Evolutionary conservation across 2,113 vertebrate genomes (phyloP).

Genomic region (Ciconia maguari): DNA sequence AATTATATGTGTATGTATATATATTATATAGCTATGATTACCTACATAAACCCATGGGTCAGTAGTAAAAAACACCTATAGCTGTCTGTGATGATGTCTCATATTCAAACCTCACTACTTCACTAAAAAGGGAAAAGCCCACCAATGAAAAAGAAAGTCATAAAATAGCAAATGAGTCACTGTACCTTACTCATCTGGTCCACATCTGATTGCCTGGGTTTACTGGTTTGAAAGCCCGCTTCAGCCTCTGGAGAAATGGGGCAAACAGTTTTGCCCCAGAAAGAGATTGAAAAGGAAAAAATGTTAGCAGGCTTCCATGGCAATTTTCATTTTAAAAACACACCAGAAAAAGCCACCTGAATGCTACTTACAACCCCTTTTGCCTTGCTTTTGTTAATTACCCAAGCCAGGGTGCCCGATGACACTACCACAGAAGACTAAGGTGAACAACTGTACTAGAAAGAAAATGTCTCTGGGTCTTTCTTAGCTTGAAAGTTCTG

Average conservation of each 20-base stretch:
- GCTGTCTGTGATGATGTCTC: not conserved
- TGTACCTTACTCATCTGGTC: not conserved
- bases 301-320: not conserved
- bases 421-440: not conserved
- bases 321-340: not conserved
- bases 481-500: not conserved
- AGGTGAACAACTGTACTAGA: not conserved
- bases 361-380: not conserved
- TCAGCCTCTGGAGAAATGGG: not conserved
- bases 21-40: not conserved
- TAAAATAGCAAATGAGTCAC: not conserved
- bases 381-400: not conserved
- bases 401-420: not conserved
- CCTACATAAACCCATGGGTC: not conserved
- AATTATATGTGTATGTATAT: not conserved
- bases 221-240: not conserved
- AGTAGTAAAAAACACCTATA: not conserved
- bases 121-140: not conserved
- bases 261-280: not conserved
- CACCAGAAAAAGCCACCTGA: not conserved
- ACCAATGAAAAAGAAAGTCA: not conserved
- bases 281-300: not conserved
- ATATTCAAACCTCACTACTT: not conserved
- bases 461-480: not conserved
- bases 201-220: not conserved